A percentile compares a stretch with the other conserved stretches of the same genome.
phyloP scores from a whole-genome alignment of 2,888 invertebrate species.

The Eristalis tenax region DNA sequence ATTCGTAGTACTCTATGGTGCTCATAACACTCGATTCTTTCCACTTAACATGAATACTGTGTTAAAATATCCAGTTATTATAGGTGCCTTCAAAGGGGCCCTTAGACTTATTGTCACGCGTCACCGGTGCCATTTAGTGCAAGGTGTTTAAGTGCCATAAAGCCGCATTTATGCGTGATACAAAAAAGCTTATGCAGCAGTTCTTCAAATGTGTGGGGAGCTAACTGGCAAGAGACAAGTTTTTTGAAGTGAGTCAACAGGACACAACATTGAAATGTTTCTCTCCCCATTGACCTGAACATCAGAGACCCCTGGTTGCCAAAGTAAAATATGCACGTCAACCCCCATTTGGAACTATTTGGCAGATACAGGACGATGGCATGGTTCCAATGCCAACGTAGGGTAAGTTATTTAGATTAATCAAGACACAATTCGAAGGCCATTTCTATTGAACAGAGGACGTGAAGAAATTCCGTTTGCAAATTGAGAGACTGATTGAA shows the following conservation, averaged over 20 bases:
- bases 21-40: constrained; percentile 16
- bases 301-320: neutral
- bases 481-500: neutral
- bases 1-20: constrained; percentile 15
- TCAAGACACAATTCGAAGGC: neutral
- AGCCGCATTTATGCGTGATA: neutral
- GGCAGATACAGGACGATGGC: neutral
- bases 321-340: neutral
- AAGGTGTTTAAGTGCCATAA: neutral
- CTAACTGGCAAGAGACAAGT: neutral
- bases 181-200: neutral
- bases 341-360: neutral
- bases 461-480: neutral
- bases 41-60: constrained; percentile 3
- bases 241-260: neutral
- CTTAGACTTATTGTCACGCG: neutral
- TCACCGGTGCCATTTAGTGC: neutral
- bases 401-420: neutral
- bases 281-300: neutral
- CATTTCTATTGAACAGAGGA: neutral
- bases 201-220: neutral
- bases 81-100: neutral
- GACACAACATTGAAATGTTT: neutral
- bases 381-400: neutral
- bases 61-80: constrained; percentile 15